Conservation (phyloP, 2,888 invertebrate species). For the Volucella zonaria region DNA sequence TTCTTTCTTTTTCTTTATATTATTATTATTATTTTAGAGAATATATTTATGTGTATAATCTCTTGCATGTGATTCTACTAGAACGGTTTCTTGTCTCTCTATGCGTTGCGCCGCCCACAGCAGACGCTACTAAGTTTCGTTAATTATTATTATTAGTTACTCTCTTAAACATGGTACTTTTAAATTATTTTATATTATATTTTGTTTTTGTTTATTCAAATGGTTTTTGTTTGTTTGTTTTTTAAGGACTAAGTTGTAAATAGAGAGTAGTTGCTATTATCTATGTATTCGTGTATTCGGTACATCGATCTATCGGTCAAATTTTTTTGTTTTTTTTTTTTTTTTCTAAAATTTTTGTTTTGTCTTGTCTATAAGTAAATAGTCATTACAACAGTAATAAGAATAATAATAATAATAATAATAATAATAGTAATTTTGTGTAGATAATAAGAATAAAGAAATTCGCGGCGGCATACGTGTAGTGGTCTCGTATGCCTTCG, state of each 20-base stretch:
- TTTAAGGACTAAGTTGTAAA: slow-evolving; percentile 61
- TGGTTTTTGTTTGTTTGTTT: slow-evolving; percentile 27
- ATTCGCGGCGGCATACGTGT: slow-evolving; percentile 38
- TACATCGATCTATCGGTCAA: not conserved
- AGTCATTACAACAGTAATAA: no score
- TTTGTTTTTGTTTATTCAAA: slow-evolving; percentile 43
- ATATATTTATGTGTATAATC: slow-evolving; percentile 30
- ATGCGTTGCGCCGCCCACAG: slow-evolving; percentile 5
- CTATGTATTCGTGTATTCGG: slow-evolving; percentile 60
- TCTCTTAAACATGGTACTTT: slow-evolving; percentile 40
- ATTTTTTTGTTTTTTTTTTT: no score
- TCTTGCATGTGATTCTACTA: slow-evolving; percentile 48
- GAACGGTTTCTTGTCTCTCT: slow-evolving; percentile 73
- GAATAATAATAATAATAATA: slow-evolving; percentile 2
- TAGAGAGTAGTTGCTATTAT: slow-evolving; percentile 74
- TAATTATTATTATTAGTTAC: slow-evolving; percentile 43
- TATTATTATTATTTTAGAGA: not conserved
- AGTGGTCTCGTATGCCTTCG: not conserved
- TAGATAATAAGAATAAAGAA: slow-evolving; percentile 14
- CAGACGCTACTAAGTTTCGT: slow-evolving; percentile 50
- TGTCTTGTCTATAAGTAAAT: not conserved
- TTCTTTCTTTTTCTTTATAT: slow-evolving; percentile 7
- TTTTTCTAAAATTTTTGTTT: no score
- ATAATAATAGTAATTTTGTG: no score
- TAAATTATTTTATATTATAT: slow-evolving; percentile 44